Base-by-base conservation (phyloP, 2,888 invertebrate species). In the Phytoseiulus persimilis region DNA sequence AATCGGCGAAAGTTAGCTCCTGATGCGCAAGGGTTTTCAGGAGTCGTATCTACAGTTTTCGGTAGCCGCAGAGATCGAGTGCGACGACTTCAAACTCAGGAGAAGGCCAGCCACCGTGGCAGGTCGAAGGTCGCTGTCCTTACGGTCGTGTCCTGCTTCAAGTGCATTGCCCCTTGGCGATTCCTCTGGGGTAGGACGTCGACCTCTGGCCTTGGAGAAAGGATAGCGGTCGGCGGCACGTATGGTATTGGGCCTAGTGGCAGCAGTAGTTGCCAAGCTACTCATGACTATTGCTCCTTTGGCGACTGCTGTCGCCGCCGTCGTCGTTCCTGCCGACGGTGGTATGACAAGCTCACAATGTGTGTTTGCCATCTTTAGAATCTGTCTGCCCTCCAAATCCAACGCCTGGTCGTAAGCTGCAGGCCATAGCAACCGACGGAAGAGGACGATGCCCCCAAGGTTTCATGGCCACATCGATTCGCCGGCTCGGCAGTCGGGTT, bases 181-280 rank as follows among this genome's bases (percentile, higher is more conserved):
- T 39, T 87, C 45, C n/a, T n/a, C 23, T 31, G 28, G 39, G 87
- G 32, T 33, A 87, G 87, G 87, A 87, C 87, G 87, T 32, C 87
- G 87, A 87, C 32, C 87, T 87, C 87, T 87, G 87, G 31, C 87
- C 87, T 87, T 87, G 87, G 87, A 87, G 87, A 87, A 18, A 33
- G 45, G 39, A 39, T 32, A 28, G 87, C 87, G 32, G 39, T 87
- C 45, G 87, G 33, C 39, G 87, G 87, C 45, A 87, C 87, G 87
- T 39, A 33, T 33, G 6, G 32, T 33, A 32, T 33, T 33, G 39
- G 31, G 87, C 45, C 87, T 33, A 87, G 45, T 45, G 87, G 87
- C 87, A 33, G 32, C 87, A 31, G 2, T 31, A 31, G 32, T 45
- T 11, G 45, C 87, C n/a, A 9, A 33, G 87, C 32, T 45, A 33